phyloP scores from a whole-genome alignment of 2,797 vertebrate species.

The Lophotriccus pileatus region DNA sequence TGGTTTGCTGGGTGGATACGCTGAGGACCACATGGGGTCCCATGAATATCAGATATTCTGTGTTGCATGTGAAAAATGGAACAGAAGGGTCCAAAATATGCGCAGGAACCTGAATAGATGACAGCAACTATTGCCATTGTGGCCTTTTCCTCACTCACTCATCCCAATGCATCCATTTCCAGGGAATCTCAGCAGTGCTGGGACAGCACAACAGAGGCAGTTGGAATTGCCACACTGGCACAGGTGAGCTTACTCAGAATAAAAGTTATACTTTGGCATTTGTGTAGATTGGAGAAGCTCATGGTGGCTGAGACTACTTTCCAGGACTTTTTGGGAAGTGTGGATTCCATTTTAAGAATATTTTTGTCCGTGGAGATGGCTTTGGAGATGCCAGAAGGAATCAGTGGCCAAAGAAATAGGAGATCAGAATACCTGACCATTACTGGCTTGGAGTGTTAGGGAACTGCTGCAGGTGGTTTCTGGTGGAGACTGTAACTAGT shows the following conservation, averaged over 20 bases:
- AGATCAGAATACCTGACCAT: neutral
- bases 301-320: neutral
- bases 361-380: neutral
- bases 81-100: neutral
- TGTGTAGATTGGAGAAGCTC: neutral
- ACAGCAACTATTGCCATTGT: fast-evolving
- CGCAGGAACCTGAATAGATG: neutral
- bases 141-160: neutral
- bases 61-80: neutral
- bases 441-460: neutral
- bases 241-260: neutral
- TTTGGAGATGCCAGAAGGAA: neutral
- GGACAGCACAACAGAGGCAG: neutral
- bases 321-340: neutral
- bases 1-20: neutral
- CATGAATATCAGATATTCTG: neutral
- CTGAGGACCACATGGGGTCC: neutral
- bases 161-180: neutral
- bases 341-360: neutral
- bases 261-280: neutral
- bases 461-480: neutral
- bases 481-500: neutral
- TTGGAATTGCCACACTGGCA: neutral
- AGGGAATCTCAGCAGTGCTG: neutral
- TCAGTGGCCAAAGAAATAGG: neutral